Conservation (phyloP, 2,113 vertebrate genomes). For the Gopherus flavomarginatus region DNA sequence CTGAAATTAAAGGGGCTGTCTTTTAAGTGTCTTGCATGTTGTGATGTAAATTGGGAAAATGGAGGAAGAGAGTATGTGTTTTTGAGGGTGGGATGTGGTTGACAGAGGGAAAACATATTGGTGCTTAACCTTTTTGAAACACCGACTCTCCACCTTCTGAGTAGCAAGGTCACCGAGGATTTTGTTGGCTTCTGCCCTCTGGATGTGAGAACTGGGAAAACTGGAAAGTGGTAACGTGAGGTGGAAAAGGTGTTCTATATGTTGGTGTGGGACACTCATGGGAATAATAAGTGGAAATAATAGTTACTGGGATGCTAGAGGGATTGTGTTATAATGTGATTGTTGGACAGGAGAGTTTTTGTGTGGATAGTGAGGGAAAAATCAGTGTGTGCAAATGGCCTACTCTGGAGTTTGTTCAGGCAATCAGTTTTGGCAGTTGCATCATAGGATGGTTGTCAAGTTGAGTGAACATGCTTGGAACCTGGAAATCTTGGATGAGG, state of each 20-base stretch:
- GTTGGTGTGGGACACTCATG: background rate
- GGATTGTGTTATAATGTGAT: background rate
- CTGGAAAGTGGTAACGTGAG: background rate
- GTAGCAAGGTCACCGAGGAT: background rate
- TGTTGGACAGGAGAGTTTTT: background rate
- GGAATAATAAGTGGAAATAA: background rate
- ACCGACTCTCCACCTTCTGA: background rate
- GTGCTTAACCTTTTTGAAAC: background rate
- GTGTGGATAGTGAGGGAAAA: fast-evolving
- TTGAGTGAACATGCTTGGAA: background rate
- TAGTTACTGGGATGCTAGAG: background rate
- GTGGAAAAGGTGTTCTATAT: background rate
- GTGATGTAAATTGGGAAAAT: background rate
- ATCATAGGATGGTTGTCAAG: fast-evolving
- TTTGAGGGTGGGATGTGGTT: background rate
- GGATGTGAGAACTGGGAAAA: background rate
- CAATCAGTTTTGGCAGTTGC: background rate
- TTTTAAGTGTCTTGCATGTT: background rate
- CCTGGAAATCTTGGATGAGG: background rate
- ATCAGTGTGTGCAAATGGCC: background rate
- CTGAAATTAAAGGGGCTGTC: background rate
- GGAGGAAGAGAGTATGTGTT: background rate
- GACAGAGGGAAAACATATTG: background rate
- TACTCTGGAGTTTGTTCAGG: background rate
- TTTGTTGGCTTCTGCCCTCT: background rate